These are phyloP conservation scores for Phrynosoma blainvillii DNA, from an alignment of 2,113 vertebrate species.

Conservation along the genomic window DNA sequence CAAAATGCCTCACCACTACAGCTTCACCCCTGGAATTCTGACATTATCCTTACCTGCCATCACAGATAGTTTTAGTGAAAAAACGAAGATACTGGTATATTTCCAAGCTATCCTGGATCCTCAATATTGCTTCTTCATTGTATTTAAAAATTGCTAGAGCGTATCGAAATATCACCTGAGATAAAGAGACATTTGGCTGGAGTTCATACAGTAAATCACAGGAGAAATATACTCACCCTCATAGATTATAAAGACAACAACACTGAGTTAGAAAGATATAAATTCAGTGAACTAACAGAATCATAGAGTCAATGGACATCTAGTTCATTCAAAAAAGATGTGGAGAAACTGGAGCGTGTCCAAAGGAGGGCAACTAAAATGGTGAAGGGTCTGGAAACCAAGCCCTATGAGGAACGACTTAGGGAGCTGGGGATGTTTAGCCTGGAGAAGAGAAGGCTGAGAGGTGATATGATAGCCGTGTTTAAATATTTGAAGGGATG, in stretches of 20 bases:
- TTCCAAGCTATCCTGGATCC: constrained; percentile 84
- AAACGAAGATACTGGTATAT: constrained; percentile 93
- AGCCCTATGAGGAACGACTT: too few relatives aligned
- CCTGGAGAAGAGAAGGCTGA: too few relatives aligned
- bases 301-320: not conserved
- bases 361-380: too few relatives aligned
- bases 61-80: constrained; percentile 89
- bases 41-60: constrained; percentile 82
- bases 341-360: too few relatives aligned
- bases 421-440: too few relatives aligned
- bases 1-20: not conserved
- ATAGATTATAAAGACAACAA: not conserved
- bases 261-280: not conserved
- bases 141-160: constrained; percentile 95
- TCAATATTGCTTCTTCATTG: constrained; percentile 90
- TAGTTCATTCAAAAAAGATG: too few relatives aligned
- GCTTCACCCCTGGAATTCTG: not conserved
- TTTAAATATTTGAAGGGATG: too few relatives aligned
- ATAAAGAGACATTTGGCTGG: constrained; percentile 25
- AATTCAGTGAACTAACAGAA: not conserved
- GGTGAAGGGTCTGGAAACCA: too few relatives aligned
- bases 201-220: not conserved
- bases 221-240: not conserved
- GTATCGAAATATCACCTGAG: constrained; percentile 94
- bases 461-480: too few relatives aligned